Evolutionary conservation across 2,888 invertebrate genomes (phyloP).

Genomic region (Apocheima hispidaria): DNA sequence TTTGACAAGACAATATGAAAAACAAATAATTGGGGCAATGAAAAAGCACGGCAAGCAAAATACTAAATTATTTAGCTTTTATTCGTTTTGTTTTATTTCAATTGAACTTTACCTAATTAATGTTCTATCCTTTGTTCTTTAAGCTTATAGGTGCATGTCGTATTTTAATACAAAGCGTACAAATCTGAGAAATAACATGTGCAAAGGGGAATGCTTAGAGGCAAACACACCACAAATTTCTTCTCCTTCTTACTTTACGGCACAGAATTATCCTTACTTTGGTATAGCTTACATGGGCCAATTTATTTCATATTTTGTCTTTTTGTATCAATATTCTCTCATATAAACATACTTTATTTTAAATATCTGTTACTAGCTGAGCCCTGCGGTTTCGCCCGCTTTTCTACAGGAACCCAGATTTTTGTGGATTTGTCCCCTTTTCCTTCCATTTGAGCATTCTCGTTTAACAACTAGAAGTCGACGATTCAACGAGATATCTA

Average conservation of each 20-base stretch:
- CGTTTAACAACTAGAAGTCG: too few relatives aligned
- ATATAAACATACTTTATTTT: too few relatives aligned
- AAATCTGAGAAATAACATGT: conserved; percentile 14
- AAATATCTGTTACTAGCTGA: too few relatives aligned
- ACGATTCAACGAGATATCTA: too few relatives aligned
- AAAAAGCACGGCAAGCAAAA: too few relatives aligned
- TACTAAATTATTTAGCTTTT: neutral
- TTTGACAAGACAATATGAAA: too few relatives aligned
- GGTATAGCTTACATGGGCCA: conserved; percentile 17
- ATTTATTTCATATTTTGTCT: conserved; percentile 14
- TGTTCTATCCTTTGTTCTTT: conserved; percentile 3
- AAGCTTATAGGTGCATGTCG: conserved; percentile 8
- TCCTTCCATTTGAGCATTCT: too few relatives aligned
- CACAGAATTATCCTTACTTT: too few relatives aligned
- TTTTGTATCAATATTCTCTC: conserved; percentile 8
- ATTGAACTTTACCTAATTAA: neutral
- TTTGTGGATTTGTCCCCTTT: too few relatives aligned
- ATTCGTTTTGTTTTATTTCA: neutral
- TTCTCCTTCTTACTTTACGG: conserved; percentile 10
- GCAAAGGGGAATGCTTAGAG: conserved; percentile 8
- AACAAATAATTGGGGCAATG: too few relatives aligned
- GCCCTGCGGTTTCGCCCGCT: too few relatives aligned
- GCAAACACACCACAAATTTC: conserved; percentile 10
- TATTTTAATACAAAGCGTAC: neutral
- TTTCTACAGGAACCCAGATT: too few relatives aligned